Percentiles rank a stretch among this genome's conserved stretches.
Conservation (phyloP, 1,140 invertebrate genomes). For the Camponotus vicinus region DNA sequence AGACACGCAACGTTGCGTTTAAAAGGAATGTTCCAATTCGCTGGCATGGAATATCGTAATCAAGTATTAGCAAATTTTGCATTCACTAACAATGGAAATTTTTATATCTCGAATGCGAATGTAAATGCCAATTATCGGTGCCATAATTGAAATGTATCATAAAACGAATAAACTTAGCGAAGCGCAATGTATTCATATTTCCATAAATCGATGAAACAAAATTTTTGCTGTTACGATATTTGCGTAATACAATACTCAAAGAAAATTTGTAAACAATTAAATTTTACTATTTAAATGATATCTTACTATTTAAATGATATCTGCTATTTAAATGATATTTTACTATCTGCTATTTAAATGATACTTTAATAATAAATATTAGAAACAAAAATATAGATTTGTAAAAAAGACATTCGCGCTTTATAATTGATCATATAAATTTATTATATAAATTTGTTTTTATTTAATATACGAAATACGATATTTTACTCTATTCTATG, state of each 20-base stretch:
- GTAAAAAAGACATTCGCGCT: background rate
- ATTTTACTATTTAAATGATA: conserved; percentile 25
- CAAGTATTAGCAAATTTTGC: conserved; percentile 28
- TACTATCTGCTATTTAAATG: too few relatives aligned
- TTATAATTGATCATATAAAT: too few relatives aligned
- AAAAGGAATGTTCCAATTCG: conserved; percentile 15
- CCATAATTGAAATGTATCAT: conserved; percentile 3
- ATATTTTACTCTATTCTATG: too few relatives aligned
- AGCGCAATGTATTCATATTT: conserved; percentile 10
- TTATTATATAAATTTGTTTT: background rate
- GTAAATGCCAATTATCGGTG: conserved; percentile 23
- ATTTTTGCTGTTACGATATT: background rate
- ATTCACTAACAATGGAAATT: conserved; percentile 14
- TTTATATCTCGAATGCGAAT: conserved; percentile 10
- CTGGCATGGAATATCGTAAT: conserved; percentile 8
- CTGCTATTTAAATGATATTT: too few relatives aligned
- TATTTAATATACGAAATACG: background rate
- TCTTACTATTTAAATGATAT: too few relatives aligned
- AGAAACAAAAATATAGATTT: background rate
- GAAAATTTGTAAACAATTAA: background rate
- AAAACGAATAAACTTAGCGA: background rate
- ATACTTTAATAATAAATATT: too few relatives aligned
- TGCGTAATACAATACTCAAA: background rate
- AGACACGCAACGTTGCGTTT: conserved; percentile 37
- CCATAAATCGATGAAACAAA: background rate